These are phyloP conservation scores for Psylliodes chrysocephalus DNA, from an alignment of 2,888 invertebrate species.

Conservation along the genomic window DNA sequence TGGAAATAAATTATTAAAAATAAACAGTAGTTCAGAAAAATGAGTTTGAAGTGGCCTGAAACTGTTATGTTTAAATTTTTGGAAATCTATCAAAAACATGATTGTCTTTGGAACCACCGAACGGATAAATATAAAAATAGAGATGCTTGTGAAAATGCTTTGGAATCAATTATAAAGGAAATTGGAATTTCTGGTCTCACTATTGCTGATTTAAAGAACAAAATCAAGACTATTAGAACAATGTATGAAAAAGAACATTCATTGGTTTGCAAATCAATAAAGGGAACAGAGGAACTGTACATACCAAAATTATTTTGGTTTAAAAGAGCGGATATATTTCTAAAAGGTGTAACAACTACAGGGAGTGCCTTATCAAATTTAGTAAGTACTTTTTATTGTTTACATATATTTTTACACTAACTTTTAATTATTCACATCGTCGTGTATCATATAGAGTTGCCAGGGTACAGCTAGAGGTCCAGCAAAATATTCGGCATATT, in stretches of 20 bases:
- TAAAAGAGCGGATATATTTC: slow-evolving; percentile 36
- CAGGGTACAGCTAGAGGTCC: slow-evolving; percentile 40
- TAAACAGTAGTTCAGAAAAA: neutral
- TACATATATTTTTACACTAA: slow-evolving; percentile 25
- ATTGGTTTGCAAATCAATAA: slow-evolving; percentile 49
- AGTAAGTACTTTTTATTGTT: slow-evolving; percentile 38
- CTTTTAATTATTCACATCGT: slow-evolving; percentile 27
- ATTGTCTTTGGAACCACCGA: no score
- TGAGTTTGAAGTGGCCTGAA: neutral
- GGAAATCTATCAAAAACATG: no score
- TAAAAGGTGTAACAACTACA: slow-evolving; percentile 37
- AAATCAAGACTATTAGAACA: no score
- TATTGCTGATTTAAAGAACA: no score
- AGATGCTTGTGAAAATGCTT: slow-evolving; percentile 54
- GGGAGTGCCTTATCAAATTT: slow-evolving; percentile 41
- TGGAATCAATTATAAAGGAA: slow-evolving; percentile 46
- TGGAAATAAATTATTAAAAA: no score
- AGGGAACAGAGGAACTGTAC: slow-evolving; percentile 36
- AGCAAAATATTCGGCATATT: no score
- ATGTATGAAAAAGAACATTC: no score
- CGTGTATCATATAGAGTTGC: slow-evolving; percentile 42
- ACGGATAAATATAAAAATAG: neutral
- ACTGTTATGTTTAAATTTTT: no score
- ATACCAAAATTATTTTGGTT: slow-evolving; percentile 45
- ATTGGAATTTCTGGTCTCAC: slow-evolving; percentile 43